phyloP scores from a whole-genome alignment of 2,797 vertebrate species.

The Siniperca undulata region DNA sequence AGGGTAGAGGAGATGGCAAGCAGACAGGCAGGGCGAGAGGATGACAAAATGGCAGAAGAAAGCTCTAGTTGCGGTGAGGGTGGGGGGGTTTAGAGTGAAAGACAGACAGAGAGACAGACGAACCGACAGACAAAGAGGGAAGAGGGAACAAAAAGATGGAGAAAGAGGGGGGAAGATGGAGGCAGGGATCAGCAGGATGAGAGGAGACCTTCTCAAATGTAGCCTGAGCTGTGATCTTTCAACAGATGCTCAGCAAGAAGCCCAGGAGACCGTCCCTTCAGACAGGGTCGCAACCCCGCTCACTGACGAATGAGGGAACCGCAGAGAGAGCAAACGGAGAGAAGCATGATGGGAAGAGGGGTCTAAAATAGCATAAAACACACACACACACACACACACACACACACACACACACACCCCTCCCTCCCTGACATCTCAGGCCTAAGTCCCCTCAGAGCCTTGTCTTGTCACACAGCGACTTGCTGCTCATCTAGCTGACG shows the following conservation, averaged over 20 bases:
- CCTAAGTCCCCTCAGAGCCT: conserved; percentile 74
- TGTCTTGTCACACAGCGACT: conserved; percentile 77
- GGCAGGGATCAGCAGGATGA: conserved; percentile 72
- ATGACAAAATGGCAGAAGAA: conserved; percentile 68
- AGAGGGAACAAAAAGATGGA: conserved; percentile 36
- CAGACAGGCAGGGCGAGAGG: conserved; percentile 54
- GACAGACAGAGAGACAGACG: conserved; percentile 48
- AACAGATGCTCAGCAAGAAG: conserved; percentile 78
- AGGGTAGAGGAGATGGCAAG: conserved; percentile 39
- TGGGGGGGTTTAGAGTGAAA: conserved; percentile 44
- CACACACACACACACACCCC: conserved; percentile 35
- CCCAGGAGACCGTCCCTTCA: conserved; percentile 79
- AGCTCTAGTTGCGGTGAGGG: conserved; percentile 28
- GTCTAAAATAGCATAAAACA: conserved; percentile 62
- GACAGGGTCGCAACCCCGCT: conserved; percentile 83
- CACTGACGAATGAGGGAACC: conserved; percentile 80
- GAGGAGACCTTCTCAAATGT: conserved; percentile 77
- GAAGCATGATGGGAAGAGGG: conserved; percentile 73
- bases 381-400: conserved; percentile 34
- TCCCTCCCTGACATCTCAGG: conserved; percentile 70
- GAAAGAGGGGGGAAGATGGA: conserved; percentile 10
- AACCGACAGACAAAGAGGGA: conserved; percentile 33
- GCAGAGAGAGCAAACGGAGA: conserved; percentile 74
- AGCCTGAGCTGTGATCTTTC: conserved; percentile 83
- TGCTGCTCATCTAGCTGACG: conserved; percentile 78